phyloP scores from a whole-genome alignment of 2,797 vertebrate species.

The Rhinatrema bivittatum region DNA sequence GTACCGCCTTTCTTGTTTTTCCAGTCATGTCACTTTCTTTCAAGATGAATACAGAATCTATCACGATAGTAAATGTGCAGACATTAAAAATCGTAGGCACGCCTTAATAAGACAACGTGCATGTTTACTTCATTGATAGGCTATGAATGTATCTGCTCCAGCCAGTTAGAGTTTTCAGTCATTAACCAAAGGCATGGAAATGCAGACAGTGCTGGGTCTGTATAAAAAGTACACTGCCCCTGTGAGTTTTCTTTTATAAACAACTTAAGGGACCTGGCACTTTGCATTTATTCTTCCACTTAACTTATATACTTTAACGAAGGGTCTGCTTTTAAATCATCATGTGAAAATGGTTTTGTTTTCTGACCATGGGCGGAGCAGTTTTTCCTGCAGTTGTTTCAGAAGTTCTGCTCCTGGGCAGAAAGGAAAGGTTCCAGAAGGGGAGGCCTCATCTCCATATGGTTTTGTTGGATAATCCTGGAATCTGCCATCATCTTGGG shows the following conservation, averaged over 20 bases:
- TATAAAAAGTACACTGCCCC: not conserved
- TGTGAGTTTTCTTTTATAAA: slow-evolving; percentile 4
- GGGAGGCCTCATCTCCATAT: slow-evolving; percentile 84
- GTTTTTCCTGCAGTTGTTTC: slow-evolving; percentile 35
- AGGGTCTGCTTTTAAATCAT: slow-evolving; percentile 14
- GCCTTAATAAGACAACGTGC: too few species aligned
- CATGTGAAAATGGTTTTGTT: slow-evolving; percentile 16
- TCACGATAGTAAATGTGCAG: too few species aligned
- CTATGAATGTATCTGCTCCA: slow-evolving; percentile 11
- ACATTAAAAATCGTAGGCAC: too few species aligned
- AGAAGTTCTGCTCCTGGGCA: slow-evolving; percentile 56
- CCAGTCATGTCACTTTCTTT: too few species aligned
- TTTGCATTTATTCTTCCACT: slow-evolving; percentile 13
- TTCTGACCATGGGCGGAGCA: too few species aligned
- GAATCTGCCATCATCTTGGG: slow-evolving; percentile 77
- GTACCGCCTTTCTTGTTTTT: too few species aligned
- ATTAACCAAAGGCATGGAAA: not conserved
- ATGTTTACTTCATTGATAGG: too few species aligned
- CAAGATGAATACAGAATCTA: too few species aligned
- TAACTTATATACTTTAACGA: not conserved
- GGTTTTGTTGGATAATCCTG: slow-evolving; percentile 83
- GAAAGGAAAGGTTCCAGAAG: slow-evolving; percentile 72
- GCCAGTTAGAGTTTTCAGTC: slow-evolving; percentile 11
- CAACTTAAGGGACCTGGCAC: not conserved
- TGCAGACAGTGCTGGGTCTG: not conserved